Conservation (phyloP, 2,888 invertebrate genomes). For the Blera fallax region DNA sequence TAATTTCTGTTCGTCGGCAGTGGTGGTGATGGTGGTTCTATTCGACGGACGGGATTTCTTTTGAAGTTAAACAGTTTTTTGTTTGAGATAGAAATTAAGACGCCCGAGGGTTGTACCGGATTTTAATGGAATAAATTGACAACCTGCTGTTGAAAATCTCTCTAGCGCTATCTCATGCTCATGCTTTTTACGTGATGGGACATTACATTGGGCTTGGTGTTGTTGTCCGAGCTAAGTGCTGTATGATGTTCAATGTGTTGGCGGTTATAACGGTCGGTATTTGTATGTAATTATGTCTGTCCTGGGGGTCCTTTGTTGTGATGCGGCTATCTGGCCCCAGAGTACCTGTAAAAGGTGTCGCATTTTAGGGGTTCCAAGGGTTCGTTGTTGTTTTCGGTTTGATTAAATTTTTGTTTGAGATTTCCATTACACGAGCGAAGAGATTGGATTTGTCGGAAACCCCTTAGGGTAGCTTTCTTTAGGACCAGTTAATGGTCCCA, state of each 20-base stretch:
- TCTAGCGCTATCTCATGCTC: no score
- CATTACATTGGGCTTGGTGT: neutral
- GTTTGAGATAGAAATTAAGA: conserved; percentile 45
- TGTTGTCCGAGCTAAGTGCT: conserved; percentile 61
- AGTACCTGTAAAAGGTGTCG: conserved; percentile 32
- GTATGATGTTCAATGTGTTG: conserved; percentile 62
- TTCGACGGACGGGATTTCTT: conserved; percentile 21
- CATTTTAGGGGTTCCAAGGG: conserved; percentile 11
- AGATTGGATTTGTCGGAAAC: conserved; percentile 5
- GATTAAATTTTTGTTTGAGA: conserved; percentile 55
- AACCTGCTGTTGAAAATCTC: conserved; percentile 59
- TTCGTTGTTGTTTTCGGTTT: conserved; percentile 31
- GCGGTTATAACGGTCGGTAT: conserved; percentile 31
- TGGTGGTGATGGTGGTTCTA: neutral
- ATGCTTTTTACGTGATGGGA: conserved; percentile 7
- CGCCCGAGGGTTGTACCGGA: conserved; percentile 39
- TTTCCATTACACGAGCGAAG: conserved; percentile 25
- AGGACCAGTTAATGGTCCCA: neutral
- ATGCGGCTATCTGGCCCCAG: neutral
- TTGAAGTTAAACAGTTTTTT: conserved; percentile 55
- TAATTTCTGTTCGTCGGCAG: neutral
- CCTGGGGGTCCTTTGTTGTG: conserved; percentile 8
- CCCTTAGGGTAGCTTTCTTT: neutral
- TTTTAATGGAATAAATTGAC: conserved; percentile 72
- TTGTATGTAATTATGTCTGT: conserved; percentile 45